Base-by-base conservation (phyloP, 2,888 invertebrate species). In the Carterocephalus palaemon region DNA sequence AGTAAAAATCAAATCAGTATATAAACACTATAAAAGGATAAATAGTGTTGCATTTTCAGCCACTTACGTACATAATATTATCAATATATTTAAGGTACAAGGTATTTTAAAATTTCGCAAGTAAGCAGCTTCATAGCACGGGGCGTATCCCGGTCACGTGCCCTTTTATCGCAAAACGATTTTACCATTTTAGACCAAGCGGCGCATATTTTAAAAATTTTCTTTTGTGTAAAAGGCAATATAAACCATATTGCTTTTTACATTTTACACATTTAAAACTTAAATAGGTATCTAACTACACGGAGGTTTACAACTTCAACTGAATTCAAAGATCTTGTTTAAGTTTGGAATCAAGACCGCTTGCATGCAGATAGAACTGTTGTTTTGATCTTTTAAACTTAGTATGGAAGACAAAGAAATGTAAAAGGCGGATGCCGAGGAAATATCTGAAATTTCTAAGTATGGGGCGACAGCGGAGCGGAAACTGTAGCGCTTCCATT, bases 151-250 rank as follows among this genome's bases (percentile, higher is more conserved):
- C 48, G 59, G 72, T 79, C 79, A 81, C 83, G 80, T 70, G 72
- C 75, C 54, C 56, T 38, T 62, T 70, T 66, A 76, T 73, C 72
- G 71, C 66, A 62, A 76, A 82, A 79, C 70, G 75, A 79, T 79
- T 79, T 78, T 74, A 77, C 66, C 65, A 13, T 15, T 22, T 23
- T 7, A 4, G 22, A 22, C 4, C n/a, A n/a, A n/a, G n/a, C 15
- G 17, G 10, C 15, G 26, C 26, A 26, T 5, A 20, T 31, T 40
- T 32, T 23, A 40, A 22, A 40, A n/a, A n/a, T n/a, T n/a, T n/a
- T n/a, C n/a, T n/a, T n/a, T n/a, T n/a, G n/a, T n/a, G n/a, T n/a
- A n/a, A n/a, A n/a, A n/a, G n/a, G n/a, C n/a, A n/a, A n/a, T n/a
- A n/a, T n/a, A n/a, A n/a, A n/a, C n/a, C n/a, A n/a, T n/a, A n/a